Percentiles rank a stretch among this genome's conserved stretches.
Evolutionary conservation across 2,888 invertebrate genomes (phyloP).

Genomic region (Nasonia oneida): DNA sequence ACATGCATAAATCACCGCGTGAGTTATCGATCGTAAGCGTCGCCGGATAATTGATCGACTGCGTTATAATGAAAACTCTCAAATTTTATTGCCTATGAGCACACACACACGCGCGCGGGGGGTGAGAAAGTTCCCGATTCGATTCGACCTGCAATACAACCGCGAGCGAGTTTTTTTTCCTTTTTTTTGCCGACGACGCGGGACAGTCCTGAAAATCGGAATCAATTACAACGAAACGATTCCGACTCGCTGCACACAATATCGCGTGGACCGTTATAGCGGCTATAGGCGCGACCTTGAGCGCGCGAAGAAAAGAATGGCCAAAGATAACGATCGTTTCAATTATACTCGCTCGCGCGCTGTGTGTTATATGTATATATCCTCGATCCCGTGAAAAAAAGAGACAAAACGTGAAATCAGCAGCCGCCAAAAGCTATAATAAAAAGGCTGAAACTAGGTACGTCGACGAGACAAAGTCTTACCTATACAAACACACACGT

Average conservation of each 20-base stretch:
- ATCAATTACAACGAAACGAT: constrained; percentile 30
- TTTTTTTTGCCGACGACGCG: constrained; percentile 3
- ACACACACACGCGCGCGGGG: neutral
- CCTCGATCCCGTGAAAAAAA: neutral
- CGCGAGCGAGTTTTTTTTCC: too few species aligned
- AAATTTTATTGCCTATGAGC: neutral
- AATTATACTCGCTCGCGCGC: constrained; percentile 11
- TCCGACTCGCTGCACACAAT: neutral
- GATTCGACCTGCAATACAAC: neutral
- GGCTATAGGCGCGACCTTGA: constrained; percentile 26
- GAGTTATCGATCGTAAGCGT: constrained; percentile 45
- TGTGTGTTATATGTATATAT: neutral
- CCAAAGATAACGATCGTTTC: constrained; percentile 45
- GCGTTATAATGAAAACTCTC: neutral
- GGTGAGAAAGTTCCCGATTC: neutral
- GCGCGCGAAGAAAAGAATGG: constrained; percentile 39
- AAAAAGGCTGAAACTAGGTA: neutral
- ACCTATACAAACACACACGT: neutral
- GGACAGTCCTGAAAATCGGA: neutral
- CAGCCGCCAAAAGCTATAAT: too few species aligned
- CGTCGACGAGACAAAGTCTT: constrained; percentile 10
- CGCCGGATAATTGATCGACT: constrained; percentile 18
- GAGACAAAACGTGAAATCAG: neutral
- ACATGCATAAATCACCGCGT: constrained; percentile 24
- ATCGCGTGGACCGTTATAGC: constrained; percentile 29